Evolutionary conservation across 2,888 invertebrate species (phyloP).

Genomic region (Dryococelus australis): DNA sequence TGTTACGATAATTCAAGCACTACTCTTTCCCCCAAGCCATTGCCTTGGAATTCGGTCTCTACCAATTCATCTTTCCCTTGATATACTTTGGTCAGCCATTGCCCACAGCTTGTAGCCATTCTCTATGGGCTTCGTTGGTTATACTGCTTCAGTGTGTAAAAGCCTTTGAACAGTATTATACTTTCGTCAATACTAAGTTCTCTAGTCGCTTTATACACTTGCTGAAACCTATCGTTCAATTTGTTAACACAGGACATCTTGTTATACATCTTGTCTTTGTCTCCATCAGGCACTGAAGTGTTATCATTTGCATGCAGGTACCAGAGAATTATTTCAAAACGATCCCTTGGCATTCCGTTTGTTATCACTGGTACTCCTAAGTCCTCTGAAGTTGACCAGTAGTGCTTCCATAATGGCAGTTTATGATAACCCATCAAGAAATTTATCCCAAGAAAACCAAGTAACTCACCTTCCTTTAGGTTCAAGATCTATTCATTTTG

Average conservation of each 20-base stretch:
- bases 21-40: slow-evolving; percentile 41
- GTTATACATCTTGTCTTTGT: slow-evolving; percentile 45
- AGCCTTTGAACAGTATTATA: too few species aligned
- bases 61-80: slow-evolving; percentile 47
- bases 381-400: too few species aligned
- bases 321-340: slow-evolving; percentile 41
- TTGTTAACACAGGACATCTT: slow-evolving; percentile 40
- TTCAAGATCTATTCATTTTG: slow-evolving; percentile 1
- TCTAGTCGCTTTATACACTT: slow-evolving; percentile 50
- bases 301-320: slow-evolving; percentile 46
- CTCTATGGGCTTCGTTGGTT: slow-evolving; percentile 49
- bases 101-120: slow-evolving; percentile 47
- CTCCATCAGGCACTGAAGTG: slow-evolving; percentile 34
- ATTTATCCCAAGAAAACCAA: too few species aligned
- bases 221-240: slow-evolving; percentile 42
- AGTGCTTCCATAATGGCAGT: too few species aligned
- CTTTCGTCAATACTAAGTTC: slow-evolving; percentile 39
- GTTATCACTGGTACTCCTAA: slow-evolving; percentile 36
- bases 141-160: too few species aligned
- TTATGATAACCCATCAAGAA: too few species aligned
- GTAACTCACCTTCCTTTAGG: background rate
- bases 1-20: slow-evolving; percentile 40
- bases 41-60: slow-evolving; percentile 43
- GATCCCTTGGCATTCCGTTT: slow-evolving; percentile 41
- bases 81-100: slow-evolving; percentile 46